Base-by-base conservation (phyloP, 1,140 invertebrate genomes). In the Bombus consobrinus region DNA sequence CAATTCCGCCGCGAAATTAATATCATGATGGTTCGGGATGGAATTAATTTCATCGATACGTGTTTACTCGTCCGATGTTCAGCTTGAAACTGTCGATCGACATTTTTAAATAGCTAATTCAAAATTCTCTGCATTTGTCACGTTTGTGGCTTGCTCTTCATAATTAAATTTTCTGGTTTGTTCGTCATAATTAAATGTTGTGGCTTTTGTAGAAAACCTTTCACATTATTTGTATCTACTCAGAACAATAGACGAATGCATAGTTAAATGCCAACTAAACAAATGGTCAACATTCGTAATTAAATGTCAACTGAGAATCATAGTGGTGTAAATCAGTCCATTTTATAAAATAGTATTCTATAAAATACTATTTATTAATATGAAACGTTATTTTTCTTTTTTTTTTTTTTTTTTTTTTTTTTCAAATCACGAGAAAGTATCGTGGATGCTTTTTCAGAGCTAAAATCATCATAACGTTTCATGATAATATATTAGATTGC, bases 1-100 rank as follows among this genome's bases (percentile, higher is more conserved):
- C 62, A 79, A 68, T 64, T 39, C 32, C 62, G 41, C 32, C 32
- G 41, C 32, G 62, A 47, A 79, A 79, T 79, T 79, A 79, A 79
- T 79, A 68, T 79, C 62, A 68, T 78, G 76, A 78, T 66, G 62
- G 76, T 41, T 18, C 62, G 18, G 59, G 62, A 47, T 68, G 64
- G 22, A 79, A 79, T 47, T 47, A 68, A 68, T 68, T 79, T 32
- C 41, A 25, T 47, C 62, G 77, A 47, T 34, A 68, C 62, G 64
- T 79, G 41, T 79, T 79, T 79, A 41, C 77, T 79, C 62, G 59
- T 41, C 39, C 37, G 76, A 64, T 34, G 39, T 39, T 66, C 76
- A 10, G 39, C 41, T 68, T 3, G 41, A 32, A 32, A 68, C 32
- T 28, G 32, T 47, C 41, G 77, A 47, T 25, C n/a, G 66, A 47